Base-by-base conservation (phyloP, 2,888 invertebrate genomes). In the Slavum lentiscoides region DNA sequence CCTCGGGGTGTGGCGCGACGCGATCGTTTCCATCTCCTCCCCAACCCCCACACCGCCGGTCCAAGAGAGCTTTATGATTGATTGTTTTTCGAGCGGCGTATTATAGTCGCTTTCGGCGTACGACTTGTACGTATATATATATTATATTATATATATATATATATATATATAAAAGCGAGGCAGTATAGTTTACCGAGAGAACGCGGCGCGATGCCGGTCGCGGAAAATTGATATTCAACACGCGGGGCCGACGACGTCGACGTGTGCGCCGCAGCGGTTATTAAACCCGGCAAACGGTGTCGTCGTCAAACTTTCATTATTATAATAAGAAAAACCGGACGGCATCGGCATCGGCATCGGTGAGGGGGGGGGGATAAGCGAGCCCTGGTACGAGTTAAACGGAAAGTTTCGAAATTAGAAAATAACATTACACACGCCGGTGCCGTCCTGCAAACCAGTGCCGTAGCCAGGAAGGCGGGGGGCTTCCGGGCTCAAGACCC, bases 161-260 rank as follows among this genome's bases (percentile, higher is more conserved):
- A n/a, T n/a, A n/a, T n/a, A n/a, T n/a, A n/a, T n/a, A n/a, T n/a
- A n/a, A n/a, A n/a, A n/a, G 30, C 30, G 30, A 30, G 30, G 62
- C 2, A 5, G 62, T 23, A 62, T 23, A 58, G n/a, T 19, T 19
- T 58, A n/a, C 58, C 2, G 30, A 30, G 58, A n/a, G n/a, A 55
- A 43, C 30, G 62, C 4, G 62, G 5, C 37, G 30, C 58, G 58
- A n/a, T 58, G n/a, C 37, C 15, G 30, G 30, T 7, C 23, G 30
- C 1, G 68, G 68, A 76, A 76, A 76, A 76, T 76, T 76, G 76
- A 76, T 76, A 76, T 76, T 75, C 75, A 75, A 75, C 75, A 59
- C 75, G 75, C 75, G 30, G 2, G 30, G 30, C 30, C 30, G 30
- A 30, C 67, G 75, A 19, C 67, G 67, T 23, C 75, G 75, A 67